Conservation (phyloP, 2,113 vertebrate species). For the Bambusicola thoracicus region DNA sequence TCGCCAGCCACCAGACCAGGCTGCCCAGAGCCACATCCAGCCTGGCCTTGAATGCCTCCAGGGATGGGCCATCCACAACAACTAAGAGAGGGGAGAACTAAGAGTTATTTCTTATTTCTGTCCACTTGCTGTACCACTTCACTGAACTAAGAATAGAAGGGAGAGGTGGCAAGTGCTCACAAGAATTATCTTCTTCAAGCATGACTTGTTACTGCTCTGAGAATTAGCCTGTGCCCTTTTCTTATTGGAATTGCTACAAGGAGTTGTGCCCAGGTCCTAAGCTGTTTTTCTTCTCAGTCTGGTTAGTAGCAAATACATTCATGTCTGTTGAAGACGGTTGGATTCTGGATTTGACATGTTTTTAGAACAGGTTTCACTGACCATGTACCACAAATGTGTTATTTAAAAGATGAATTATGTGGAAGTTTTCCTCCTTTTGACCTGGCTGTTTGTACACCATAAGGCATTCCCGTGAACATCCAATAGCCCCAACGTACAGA, state of each 20-base stretch:
- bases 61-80: no score
- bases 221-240: neutral
- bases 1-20: no score
- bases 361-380: neutral
- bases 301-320: neutral
- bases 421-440: neutral
- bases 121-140: neutral
- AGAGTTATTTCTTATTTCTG: neutral
- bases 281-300: neutral
- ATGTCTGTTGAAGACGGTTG: neutral
- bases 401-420: constrained; percentile 1
- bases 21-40: no score
- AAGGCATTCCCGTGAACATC: neutral
- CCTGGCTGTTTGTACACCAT: neutral
- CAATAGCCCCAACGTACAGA: neutral
- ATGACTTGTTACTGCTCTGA: neutral
- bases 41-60: no score
- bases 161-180: neutral
- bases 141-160: neutral
- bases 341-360: neutral
- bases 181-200: neutral
- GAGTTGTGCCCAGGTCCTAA: neutral
- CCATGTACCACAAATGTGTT: neutral
- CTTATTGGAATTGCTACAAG: neutral
- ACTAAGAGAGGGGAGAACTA: neutral